phyloP scores from a whole-genome alignment of 2,888 invertebrate species.

The Ormia ochracea region DNA sequence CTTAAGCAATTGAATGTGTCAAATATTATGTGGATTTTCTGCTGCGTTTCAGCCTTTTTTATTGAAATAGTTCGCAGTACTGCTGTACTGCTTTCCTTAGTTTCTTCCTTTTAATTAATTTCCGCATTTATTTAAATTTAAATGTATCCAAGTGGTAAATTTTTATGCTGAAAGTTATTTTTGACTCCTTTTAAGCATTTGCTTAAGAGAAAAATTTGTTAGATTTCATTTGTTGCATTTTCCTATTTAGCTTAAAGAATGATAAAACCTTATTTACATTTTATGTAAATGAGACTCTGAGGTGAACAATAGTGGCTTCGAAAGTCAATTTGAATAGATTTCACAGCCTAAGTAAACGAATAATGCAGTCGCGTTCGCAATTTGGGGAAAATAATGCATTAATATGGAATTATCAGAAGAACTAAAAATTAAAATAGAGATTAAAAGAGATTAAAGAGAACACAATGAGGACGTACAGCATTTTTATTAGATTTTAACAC shows the following conservation, averaged over 20 bases:
- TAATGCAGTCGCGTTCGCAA: too few relatives aligned
- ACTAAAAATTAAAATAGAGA: too few relatives aligned
- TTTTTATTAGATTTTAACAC: too few relatives aligned
- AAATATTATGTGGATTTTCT: not conserved
- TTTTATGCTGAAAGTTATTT: constrained; percentile 66
- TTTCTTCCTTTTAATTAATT: not conserved
- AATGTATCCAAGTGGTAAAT: constrained; percentile 73
- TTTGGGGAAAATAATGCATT: too few relatives aligned
- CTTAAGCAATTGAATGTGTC: too few relatives aligned
- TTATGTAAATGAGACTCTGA: constrained; percentile 29
- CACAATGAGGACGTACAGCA: too few relatives aligned
- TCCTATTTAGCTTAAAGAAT: constrained; percentile 26
- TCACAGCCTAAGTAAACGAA: too few relatives aligned
- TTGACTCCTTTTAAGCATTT: constrained; percentile 55
- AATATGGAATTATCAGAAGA: too few relatives aligned
- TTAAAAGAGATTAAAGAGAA: too few relatives aligned
- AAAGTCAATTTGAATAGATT: not conserved
- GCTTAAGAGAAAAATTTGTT: constrained; percentile 24
- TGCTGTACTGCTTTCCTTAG: not conserved
- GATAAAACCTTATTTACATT: constrained; percentile 59
- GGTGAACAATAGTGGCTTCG: not conserved
- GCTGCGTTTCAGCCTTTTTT: not conserved
- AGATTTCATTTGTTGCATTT: constrained; percentile 33
- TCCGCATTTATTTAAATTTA: constrained; percentile 70
- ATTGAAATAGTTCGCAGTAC: constrained; percentile 34